phyloP scores from a whole-genome alignment of 1,140 invertebrate genomes.

The Drosophila tani region DNA sequence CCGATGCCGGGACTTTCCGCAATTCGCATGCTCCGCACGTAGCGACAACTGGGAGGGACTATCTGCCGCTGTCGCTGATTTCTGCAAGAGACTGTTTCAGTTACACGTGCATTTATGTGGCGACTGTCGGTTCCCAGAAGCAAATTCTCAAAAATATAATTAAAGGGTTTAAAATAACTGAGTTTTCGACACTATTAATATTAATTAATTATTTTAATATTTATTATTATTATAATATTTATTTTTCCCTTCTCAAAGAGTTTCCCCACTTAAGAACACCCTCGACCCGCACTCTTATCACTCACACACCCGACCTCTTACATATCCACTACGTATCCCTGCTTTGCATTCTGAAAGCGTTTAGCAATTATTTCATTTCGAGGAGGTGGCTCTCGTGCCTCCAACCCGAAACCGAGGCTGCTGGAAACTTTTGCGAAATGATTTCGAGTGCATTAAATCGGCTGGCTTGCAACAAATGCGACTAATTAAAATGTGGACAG shows the following conservation, averaged over 20 bases:
- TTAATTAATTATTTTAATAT: too few relatives aligned
- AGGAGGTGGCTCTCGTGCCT: slow-evolving; percentile 31
- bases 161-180: too few relatives aligned
- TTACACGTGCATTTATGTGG: slow-evolving; percentile 28
- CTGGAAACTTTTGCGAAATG: slow-evolving; percentile 66
- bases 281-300: slow-evolving; percentile 5
- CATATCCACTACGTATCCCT: slow-evolving; percentile 32
- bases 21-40: slow-evolving; percentile 69
- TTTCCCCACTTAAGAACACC: neutral
- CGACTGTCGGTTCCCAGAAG: neutral
- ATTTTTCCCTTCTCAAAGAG: neutral
- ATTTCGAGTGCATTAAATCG: slow-evolving; percentile 83
- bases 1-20: slow-evolving; percentile 48
- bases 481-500: slow-evolving; percentile 77
- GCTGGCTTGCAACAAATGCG: slow-evolving; percentile 77
- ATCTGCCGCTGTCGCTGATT: slow-evolving; percentile 62
- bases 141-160: neutral
- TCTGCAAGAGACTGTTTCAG: slow-evolving; percentile 27
- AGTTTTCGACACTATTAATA: too few relatives aligned
- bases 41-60: slow-evolving; percentile 40
- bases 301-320: slow-evolving; percentile 23
- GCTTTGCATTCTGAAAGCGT: slow-evolving; percentile 72
- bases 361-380: slow-evolving; percentile 77
- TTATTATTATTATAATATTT: too few relatives aligned
- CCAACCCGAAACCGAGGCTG: neutral